Conservation (phyloP, 2,113 vertebrate genomes). For the Urocitellus parryii region DNA sequence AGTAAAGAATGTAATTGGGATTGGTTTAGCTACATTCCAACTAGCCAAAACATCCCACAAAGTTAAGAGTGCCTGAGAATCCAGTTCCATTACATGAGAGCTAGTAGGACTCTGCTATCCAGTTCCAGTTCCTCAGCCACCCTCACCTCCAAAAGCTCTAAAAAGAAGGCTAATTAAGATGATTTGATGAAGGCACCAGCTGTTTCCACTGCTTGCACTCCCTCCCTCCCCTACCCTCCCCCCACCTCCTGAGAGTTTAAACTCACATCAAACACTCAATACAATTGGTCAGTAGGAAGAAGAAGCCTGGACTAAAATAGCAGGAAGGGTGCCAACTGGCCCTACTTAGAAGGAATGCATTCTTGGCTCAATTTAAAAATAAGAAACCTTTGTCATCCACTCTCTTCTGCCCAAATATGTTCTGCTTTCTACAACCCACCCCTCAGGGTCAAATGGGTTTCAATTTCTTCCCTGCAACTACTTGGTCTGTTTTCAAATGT, state of each 20-base stretch:
- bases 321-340: conserved; percentile 80
- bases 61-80: conserved; percentile 50
- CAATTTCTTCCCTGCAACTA: conserved; percentile 48
- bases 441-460: conserved; percentile 52
- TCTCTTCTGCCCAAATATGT: conserved; percentile 53
- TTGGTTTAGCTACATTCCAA: conserved; percentile 68
- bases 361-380: conserved; percentile 76
- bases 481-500: conserved; percentile 66
- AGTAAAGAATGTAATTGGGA: conserved; percentile 60
- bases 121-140: not conserved
- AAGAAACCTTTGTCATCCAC: conserved; percentile 65
- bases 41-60: conserved; percentile 51
- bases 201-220: conserved; percentile 67
- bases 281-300: conserved; percentile 74
- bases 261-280: conserved; percentile 80
- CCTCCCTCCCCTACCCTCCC: not conserved
- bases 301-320: conserved; percentile 77
- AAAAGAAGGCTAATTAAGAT: conserved; percentile 43
- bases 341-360: conserved; percentile 68
- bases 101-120: conserved; percentile 26
- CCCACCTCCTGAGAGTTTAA: not conserved
- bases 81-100: not conserved
- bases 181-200: conserved; percentile 53
- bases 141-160: conserved; percentile 8
- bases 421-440: conserved; percentile 42